Conservation (phyloP, 92 coral and sea anemone species). For the Palythoa grandis region DNA sequence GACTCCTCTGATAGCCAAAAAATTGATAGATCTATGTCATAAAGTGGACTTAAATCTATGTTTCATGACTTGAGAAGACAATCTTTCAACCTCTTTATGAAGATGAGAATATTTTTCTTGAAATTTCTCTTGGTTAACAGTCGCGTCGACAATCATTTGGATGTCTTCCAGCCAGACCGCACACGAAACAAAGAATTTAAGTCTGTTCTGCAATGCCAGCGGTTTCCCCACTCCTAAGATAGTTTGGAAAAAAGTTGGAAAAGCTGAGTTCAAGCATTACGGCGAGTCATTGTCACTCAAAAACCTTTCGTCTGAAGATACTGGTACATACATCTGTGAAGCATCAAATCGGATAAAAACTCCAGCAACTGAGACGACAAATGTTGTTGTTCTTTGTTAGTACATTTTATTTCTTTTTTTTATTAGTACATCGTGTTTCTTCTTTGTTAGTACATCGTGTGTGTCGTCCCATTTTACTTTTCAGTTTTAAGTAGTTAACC, state of each 20-base stretch:
- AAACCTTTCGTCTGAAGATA: neutral
- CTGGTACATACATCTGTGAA: conserved; percentile 29
- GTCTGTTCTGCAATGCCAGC: conserved; percentile 37
- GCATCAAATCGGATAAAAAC: conserved; percentile 6
- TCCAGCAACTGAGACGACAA: neutral
- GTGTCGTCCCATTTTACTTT: neutral
- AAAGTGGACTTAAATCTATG: too few species aligned
- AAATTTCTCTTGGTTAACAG: conserved; percentile 10
- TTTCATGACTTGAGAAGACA: too few species aligned
- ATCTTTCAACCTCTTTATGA: neutral
- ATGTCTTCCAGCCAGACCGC: conserved; percentile 15
- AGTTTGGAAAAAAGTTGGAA: conserved; percentile 23
- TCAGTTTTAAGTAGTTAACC: too few species aligned
- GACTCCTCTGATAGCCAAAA: too few species aligned
- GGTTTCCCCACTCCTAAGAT: conserved; percentile 7
- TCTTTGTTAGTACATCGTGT: neutral
- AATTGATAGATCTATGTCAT: too few species aligned
- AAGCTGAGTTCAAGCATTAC: neutral
- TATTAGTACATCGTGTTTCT: too few species aligned
- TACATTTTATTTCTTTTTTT: neutral
- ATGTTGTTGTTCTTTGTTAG: conserved; percentile 33
- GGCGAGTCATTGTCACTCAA: conserved; percentile 1
- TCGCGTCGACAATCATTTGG: neutral
- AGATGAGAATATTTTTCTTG: neutral
- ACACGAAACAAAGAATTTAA: neutral